These are phyloP conservation scores for Tragelaphus scriptus DNA, from an alignment of 2,113 vertebrate genomes.

Conservation along the genomic window DNA sequence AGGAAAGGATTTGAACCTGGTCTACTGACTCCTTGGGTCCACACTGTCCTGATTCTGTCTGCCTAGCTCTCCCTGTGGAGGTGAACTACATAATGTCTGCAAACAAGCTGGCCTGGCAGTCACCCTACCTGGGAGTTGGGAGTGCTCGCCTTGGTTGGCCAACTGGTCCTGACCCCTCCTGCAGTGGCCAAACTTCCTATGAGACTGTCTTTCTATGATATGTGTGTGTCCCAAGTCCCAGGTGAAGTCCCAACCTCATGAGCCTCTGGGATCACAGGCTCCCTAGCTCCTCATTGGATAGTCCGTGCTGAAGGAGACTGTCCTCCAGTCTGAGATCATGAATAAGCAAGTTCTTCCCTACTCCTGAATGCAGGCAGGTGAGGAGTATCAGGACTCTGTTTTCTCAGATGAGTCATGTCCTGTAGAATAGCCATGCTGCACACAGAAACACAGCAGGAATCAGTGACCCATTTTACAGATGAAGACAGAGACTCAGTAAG, in stretches of 20 bases:
- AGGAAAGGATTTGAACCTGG: neutral
- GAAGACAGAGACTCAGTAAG: neutral
- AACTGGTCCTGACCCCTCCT: neutral
- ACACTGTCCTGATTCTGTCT: neutral
- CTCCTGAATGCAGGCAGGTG: neutral
- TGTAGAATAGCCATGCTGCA: neutral
- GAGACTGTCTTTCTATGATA: neutral
- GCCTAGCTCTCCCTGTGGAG: neutral
- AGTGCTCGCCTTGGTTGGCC: neutral
- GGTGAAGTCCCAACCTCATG: neutral
- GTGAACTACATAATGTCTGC: neutral
- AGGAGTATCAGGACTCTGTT: neutral
- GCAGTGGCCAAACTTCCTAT: neutral
- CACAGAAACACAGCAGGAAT: neutral
- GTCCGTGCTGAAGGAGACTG: neutral
- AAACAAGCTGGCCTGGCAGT: neutral
- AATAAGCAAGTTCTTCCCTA: neutral
- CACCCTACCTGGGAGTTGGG: accelerated
- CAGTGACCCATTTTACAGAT: neutral
- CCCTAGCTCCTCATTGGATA: neutral
- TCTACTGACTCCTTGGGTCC: neutral
- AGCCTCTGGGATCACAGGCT: neutral
- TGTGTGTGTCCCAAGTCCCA: neutral
- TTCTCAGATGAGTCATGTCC: neutral
- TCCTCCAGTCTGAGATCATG: neutral